Base-by-base conservation (phyloP, 1,140 invertebrate species). In the Penaeus vannamei region DNA sequence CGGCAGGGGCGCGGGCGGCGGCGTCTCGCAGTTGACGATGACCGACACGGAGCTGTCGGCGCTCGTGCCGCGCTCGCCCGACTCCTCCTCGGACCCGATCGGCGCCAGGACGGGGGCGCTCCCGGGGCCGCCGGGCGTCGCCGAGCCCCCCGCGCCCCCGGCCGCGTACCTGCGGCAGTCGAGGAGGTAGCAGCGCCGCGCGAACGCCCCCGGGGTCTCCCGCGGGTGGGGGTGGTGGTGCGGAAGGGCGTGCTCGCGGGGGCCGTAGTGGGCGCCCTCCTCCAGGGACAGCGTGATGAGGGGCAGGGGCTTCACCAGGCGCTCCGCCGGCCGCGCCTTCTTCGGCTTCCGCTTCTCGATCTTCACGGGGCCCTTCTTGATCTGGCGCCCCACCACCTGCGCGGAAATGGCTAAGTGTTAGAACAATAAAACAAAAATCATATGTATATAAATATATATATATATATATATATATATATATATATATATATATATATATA, bases 381-480 rank as follows among this genome's bases (percentile, higher is more conserved):
- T 89, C 69, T 89, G 87, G 14, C 89, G 62, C 8, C 91, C 72
- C 84, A 91, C 91, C 20, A 90, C 85, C 85, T 90, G 62, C 61
- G 23, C 20, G 29, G 59, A 29, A 60, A 22, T 72, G 1, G 2
- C 3, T 7, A 69, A n/a, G 5, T 7, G 23, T 69, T 8, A 2
- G 5, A 7, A n/a, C 26, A 69, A 4, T 72, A 17, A 1, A 14
- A 72, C 32, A 14, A 72, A 22, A 14, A 76, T 23, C 17, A 85
- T 32, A 84, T 23, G 12, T 61, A 53, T 59, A 83, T 80, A 7
- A n/a, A 19, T 19, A 80, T 19, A 80, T 79, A 80, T 80, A 80
- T 80, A 80, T 80, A 80, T 80, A 80, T 80, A 80, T 80, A 80
- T 80, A 80, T 80, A 80, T 80, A 80, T 80, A 80, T 80, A 80